A percentile compares a stretch with the other conserved stretches of the same genome.
Evolutionary conservation across 2,113 vertebrate species (phyloP).

Genomic region (Scolopax mira): DNA sequence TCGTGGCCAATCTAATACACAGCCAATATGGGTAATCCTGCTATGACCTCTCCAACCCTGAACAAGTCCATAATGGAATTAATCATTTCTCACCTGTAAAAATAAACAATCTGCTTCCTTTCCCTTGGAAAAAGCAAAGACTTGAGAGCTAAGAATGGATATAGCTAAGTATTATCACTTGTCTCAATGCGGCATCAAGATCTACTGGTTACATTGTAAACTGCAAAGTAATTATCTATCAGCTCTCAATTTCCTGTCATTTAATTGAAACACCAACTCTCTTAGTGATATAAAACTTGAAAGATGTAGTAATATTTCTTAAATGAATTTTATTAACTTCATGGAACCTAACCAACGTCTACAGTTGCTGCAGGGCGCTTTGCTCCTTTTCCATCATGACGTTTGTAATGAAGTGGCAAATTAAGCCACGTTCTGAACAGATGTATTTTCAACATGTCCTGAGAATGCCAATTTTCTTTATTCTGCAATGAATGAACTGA

Average conservation of each 20-base stretch:
- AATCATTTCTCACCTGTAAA: neutral
- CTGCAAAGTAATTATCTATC: neutral
- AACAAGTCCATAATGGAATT: neutral
- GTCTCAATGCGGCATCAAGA: neutral
- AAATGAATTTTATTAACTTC: neutral
- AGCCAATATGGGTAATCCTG: neutral
- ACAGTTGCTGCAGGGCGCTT: neutral
- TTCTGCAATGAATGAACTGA: slow-evolving; percentile 29
- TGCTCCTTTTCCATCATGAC: neutral
- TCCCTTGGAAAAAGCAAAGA: neutral
- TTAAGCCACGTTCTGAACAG: neutral
- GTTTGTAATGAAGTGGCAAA: neutral
- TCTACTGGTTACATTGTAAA: neutral
- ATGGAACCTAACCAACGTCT: neutral
- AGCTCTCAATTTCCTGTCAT: neutral
- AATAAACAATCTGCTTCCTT: neutral
- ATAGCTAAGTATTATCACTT: neutral
- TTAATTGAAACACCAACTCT: neutral
- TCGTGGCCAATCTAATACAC: neutral
- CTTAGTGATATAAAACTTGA: neutral
- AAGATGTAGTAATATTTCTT: neutral
- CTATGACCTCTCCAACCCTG: neutral
- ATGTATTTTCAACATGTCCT: slow-evolving; percentile 27
- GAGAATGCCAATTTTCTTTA: slow-evolving; percentile 9
- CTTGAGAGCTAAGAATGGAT: neutral